Base-by-base conservation (phyloP, 2,888 invertebrate genomes). In the Philopedon plagiatum region DNA sequence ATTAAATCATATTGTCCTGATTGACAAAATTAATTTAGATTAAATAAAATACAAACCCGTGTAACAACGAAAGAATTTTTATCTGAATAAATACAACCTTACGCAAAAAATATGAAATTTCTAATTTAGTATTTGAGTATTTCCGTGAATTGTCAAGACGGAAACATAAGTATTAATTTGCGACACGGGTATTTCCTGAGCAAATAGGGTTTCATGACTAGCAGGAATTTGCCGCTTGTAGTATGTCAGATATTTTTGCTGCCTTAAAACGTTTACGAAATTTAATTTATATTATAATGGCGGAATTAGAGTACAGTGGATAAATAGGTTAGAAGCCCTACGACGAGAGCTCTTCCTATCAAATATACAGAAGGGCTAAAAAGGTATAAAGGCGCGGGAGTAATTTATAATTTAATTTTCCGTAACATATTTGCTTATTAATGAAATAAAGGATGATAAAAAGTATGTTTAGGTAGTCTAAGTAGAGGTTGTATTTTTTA, bases 101-200 rank as follows among this genome's bases (percentile, higher is more conserved):
- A n/a, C n/a, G n/a, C n/a, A n/a, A n/a, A n/a, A n/a, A n/a, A n/a
- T n/a, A n/a, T n/a, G n/a, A n/a, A 32, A 5, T 34, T 37, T 15
- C 7, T 37, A 39, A 57, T 11, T 37, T 23, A 57, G 19, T 37
- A 37, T 57, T 57, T 57, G n/a, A 46, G n/a, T 46, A 46, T 46
- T 23, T 46, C 19, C 23, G 8, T 46, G 9, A 46, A 46, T 15
- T 23, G 21, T 11, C n/a, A 21, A 21, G 11, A 0, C n/a, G 21
- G 3, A 46, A 46, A 46, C 46, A 46, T 46, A 21, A 46, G 23
- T 23, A 23, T 46, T 46, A 46, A 46, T 46, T 46, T 46, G 21
- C 2, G 46, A 21, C 21, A 46, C 21, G 11, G 23, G n/a, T 19
- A 23, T 46, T 46, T 23, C 23, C 8, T 46, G n/a, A 46, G 19